phyloP scores from a whole-genome alignment of 2,888 invertebrate species.

The Andrena praecox region DNA sequence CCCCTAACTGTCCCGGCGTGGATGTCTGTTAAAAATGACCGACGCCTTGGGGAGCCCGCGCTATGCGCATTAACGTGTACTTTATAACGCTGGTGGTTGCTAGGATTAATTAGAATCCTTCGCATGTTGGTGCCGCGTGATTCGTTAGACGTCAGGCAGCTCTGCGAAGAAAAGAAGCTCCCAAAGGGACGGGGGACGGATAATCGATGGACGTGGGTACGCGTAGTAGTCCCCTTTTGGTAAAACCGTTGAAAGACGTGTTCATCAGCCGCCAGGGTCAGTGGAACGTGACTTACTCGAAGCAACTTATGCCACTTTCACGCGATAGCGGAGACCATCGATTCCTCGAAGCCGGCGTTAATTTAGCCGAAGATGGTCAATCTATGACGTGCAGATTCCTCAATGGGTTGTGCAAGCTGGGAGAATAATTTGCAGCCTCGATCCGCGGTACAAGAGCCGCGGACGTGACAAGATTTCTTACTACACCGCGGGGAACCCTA shows the following conservation, averaged over 20 bases:
- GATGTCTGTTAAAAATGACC: neutral
- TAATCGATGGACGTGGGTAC: constrained; percentile 58
- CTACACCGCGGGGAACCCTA: neutral
- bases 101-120: neutral
- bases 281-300: constrained; percentile 63
- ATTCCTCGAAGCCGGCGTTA: constrained; percentile 53
- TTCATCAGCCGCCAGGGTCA: constrained; percentile 65
- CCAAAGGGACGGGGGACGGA: constrained; percentile 18
- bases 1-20: neutral
- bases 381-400: constrained; percentile 49
- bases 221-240: constrained; percentile 55
- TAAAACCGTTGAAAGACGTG: constrained; percentile 64
- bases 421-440: constrained; percentile 54
- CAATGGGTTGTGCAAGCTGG: constrained; percentile 33
- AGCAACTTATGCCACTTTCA: constrained; percentile 68
- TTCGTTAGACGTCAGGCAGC: neutral
- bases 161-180: neutral
- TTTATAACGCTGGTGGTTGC: neutral
- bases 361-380: constrained; percentile 61
- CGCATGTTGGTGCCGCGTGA: neutral
- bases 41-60: neutral
- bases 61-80: neutral
- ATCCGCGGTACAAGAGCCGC: constrained; percentile 22
- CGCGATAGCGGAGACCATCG: constrained; percentile 55
- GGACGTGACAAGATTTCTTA: constrained; percentile 41